phyloP scores from a whole-genome alignment of 1,140 invertebrate genomes.

The Leptestheria dahalacensis region DNA sequence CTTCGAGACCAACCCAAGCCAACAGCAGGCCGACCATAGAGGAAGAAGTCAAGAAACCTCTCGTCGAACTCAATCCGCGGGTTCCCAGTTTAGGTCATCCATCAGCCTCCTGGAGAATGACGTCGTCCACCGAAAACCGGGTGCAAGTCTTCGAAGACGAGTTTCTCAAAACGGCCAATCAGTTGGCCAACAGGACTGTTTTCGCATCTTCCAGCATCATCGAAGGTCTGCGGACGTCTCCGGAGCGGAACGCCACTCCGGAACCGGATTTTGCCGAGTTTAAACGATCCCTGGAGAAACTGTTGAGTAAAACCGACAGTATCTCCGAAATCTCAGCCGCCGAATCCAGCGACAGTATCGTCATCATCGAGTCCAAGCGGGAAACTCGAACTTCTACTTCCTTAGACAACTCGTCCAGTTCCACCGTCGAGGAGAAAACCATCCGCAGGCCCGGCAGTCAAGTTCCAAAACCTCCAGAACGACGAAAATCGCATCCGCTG shows the following conservation, averaged over 20 bases:
- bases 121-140: too few relatives aligned
- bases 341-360: not conserved
- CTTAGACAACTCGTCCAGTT: too few relatives aligned
- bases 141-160: too few relatives aligned
- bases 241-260: not conserved
- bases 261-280: not conserved
- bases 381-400: not conserved
- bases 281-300: not conserved
- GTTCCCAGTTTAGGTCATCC: not conserved
- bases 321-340: not conserved
- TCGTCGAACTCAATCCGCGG: not conserved
- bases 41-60: not conserved
- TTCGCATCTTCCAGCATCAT: too few relatives aligned
- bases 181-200: too few relatives aligned
- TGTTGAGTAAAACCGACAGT: not conserved
- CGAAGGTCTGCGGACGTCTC: too few relatives aligned
- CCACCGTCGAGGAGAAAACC: too few relatives aligned
- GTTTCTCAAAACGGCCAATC: too few relatives aligned
- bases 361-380: not conserved
- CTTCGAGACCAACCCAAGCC: not conserved
- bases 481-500: not conserved
- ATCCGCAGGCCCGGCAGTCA: too few relatives aligned
- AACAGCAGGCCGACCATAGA: too few relatives aligned
- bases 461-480: not conserved
- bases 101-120: conserved; percentile 3